Evolutionary conservation across 1,140 invertebrate genomes (phyloP).

Genomic region (Zelostemma sp.): DNA sequence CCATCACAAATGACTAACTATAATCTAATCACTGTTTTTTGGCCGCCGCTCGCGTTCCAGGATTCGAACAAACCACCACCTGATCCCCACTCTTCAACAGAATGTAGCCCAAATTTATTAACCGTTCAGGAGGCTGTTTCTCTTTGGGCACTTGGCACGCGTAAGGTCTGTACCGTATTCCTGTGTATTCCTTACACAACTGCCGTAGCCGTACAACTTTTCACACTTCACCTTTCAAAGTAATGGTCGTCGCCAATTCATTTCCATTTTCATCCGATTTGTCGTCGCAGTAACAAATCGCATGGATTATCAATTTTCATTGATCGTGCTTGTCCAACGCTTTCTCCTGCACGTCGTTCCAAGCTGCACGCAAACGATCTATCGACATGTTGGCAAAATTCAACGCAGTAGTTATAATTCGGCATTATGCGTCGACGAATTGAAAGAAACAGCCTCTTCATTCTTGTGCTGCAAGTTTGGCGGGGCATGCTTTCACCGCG

Average conservation of each 20-base stretch:
- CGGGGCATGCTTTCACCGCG: constrained; percentile 32
- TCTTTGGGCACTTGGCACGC: constrained; percentile 88
- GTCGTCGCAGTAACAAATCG: too few relatives aligned
- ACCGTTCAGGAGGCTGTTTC: constrained; percentile 91
- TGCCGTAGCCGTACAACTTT: not conserved
- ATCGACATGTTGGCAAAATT: too few relatives aligned
- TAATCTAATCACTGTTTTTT: constrained; percentile 46
- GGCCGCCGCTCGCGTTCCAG: constrained; percentile 72
- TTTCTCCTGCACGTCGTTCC: too few relatives aligned
- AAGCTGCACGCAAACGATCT: too few relatives aligned
- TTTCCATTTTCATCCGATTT: too few relatives aligned
- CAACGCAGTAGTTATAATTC: too few relatives aligned
- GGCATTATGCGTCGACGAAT: constrained; percentile 43
- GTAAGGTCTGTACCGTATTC: constrained; percentile 90
- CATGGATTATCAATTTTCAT: too few relatives aligned
- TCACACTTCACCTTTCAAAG: too few relatives aligned
- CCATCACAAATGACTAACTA: constrained; percentile 54
- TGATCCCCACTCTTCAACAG: constrained; percentile 74
- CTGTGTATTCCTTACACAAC: constrained; percentile 49
- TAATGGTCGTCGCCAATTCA: too few relatives aligned
- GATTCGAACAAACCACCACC: constrained; percentile 76
- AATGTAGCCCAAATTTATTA: constrained; percentile 79
- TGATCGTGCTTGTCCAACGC: too few relatives aligned
- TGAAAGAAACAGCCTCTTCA: constrained; percentile 66
- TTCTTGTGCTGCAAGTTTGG: constrained; percentile 49